A percentile compares a stretch with the other conserved stretches of the same genome.
phyloP scores from a whole-genome alignment of 2,113 vertebrate genomes.

The Lepus americanus region DNA sequence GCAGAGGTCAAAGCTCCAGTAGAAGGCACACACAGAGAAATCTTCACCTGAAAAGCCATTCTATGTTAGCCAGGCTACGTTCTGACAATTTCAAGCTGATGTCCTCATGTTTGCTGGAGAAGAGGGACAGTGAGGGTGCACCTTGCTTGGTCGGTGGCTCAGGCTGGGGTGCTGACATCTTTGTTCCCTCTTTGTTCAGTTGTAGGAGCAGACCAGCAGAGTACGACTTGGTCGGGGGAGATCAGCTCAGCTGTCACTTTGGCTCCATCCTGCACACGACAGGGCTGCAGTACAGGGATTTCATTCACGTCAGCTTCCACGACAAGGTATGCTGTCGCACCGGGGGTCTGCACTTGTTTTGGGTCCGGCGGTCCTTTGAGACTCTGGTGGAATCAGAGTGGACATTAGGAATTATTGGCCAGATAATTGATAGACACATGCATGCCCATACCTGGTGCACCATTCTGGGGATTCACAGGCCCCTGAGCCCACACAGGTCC shows the following conservation, averaged over 20 bases:
- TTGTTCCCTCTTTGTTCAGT: conserved; percentile 84
- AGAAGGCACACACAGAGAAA: background rate
- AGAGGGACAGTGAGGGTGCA: accelerated
- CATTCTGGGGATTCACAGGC: background rate
- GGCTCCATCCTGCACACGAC: conserved; percentile 95
- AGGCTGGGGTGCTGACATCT: background rate
- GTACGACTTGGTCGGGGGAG: conserved; percentile 92
- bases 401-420: background rate
- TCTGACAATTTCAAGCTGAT: accelerated
- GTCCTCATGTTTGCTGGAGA: accelerated
- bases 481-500: background rate
- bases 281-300: conserved; percentile 96
- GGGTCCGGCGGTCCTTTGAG: background rate
- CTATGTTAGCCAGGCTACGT: background rate
- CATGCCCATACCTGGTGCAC: accelerated
- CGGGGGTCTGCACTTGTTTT: accelerated
- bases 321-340: conserved; percentile 90
- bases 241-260: conserved; percentile 93
- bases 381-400: background rate
- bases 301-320: conserved; percentile 97
- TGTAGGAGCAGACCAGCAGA: conserved; percentile 89
- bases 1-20: background rate
- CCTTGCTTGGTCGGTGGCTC: accelerated
- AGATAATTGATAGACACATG: background rate
- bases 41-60: background rate